Base-by-base conservation (phyloP, 2,888 invertebrate genomes). In the Yponomeuta sedellus region DNA sequence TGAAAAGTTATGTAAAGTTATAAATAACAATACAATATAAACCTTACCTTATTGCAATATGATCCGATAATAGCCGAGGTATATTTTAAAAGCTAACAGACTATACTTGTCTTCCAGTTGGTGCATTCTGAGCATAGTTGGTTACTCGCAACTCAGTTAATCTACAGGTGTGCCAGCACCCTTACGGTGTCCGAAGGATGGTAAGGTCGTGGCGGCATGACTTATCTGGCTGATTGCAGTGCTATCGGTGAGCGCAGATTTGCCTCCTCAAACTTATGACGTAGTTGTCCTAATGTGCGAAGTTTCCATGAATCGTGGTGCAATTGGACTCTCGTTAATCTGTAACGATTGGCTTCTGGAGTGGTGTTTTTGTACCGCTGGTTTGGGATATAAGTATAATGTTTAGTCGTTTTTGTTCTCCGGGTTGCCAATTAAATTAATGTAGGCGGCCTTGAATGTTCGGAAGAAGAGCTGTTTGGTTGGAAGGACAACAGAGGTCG, bases 141-240 rank as follows among this genome's bases (percentile, higher is more conserved):
- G 0, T 25, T 25, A 25, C 25, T 25, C 25, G 5, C 25, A 2
- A 25, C 25, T 10, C 34, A 34, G 34, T 8, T 8, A 34, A 5
- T 2, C 3, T 34, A 5, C 1, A 34, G 8, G 34, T 34, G 34
- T 34, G 34, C 34, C 10, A 8, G 34, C 16, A 12, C 44, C 44
- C 44, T 52, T 52, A 5, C 12, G 3, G 16, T 12, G 44, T 12
- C 16, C 44, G 16, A 52, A 3, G 16, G 3, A 52, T 3, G 44
- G 12, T 16, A 16, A 52, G 58, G 58, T 58, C 10, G 20, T 20
- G 67, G 70, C 67, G 68, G 70, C 71, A 73, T 71, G 71, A 75
- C 80, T 82, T 84, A 84, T 84, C 82, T 80, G 72, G 74, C 75
- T 80, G 79, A 77, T 79, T 81, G 80, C 77, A 80, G 82, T 73